These are phyloP conservation scores for Podilymbus podiceps DNA, from an alignment of 2,113 vertebrate species.

Conservation along the genomic window DNA sequence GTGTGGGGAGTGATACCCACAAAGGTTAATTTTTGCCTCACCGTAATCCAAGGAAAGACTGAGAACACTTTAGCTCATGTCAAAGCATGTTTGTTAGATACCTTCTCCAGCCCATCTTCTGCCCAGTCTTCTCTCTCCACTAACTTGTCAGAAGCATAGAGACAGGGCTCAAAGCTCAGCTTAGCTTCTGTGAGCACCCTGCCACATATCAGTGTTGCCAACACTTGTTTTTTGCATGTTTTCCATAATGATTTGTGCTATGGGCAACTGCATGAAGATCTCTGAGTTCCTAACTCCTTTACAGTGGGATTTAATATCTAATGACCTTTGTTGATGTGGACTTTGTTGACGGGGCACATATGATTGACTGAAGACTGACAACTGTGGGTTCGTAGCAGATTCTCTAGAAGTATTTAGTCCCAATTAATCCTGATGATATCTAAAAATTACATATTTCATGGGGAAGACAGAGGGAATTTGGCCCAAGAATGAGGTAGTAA, in stretches of 20 bases:
- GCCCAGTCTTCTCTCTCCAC: not conserved
- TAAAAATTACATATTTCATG: not conserved
- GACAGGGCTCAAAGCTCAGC: not conserved
- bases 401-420: not conserved
- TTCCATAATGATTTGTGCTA: not conserved
- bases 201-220: not conserved
- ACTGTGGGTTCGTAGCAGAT: not conserved
- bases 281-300: not conserved
- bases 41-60: not conserved
- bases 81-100: not conserved
- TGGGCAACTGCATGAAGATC: not conserved
- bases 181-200: not conserved
- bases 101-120: not conserved
- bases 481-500: not conserved
- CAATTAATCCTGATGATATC: not conserved
- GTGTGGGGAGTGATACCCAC: not conserved
- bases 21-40: not conserved
- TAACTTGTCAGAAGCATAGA: not conserved
- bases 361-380: not conserved
- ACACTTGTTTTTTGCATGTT: not conserved
- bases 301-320: not conserved
- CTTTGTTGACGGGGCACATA: not conserved
- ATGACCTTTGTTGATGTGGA: not conserved
- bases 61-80: not conserved
- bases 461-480: not conserved